phyloP scores from a whole-genome alignment of 2,888 invertebrate species.

The Lampropteryx suffumata region DNA sequence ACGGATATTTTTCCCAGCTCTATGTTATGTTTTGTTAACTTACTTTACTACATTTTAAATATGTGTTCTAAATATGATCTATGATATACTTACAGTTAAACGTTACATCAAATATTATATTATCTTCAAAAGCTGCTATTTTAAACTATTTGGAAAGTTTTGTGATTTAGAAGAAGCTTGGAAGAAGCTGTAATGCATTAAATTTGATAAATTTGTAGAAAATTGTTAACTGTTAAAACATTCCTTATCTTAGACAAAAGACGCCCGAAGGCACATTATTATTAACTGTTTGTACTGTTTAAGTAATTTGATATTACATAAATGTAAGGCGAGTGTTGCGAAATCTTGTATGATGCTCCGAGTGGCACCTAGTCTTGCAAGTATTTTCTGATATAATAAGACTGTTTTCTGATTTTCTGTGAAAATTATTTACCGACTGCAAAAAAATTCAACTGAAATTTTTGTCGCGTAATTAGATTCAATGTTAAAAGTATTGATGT shows the following conservation, averaged over 20 bases:
- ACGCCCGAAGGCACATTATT: conserved; percentile 52
- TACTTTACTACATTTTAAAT: too few species aligned
- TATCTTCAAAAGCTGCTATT: neutral
- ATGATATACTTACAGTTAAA: too few species aligned
- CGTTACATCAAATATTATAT: neutral
- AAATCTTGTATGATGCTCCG: conserved; percentile 51
- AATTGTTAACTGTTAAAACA: conserved; percentile 35
- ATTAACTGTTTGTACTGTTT: conserved; percentile 38
- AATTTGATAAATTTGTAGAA: conserved; percentile 27
- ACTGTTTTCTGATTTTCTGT: conserved; percentile 63
- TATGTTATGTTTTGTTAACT: too few species aligned
- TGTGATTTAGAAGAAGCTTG: conserved; percentile 2
- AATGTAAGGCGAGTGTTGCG: conserved; percentile 37
- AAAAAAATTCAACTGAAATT: conserved; percentile 29
- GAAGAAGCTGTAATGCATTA: conserved; percentile 15
- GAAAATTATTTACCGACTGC: conserved; percentile 40
- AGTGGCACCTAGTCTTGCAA: conserved; percentile 63
- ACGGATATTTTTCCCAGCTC: too few species aligned
- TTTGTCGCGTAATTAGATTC: conserved; percentile 48
- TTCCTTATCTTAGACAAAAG: conserved; percentile 51
- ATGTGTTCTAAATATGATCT: too few species aligned
- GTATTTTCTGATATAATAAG: conserved; percentile 65
- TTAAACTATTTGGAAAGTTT: neutral
- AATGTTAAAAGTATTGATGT: conserved; percentile 51
- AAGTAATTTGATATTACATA: conserved; percentile 51